Conservation (phyloP, 2,113 vertebrate species). For the Brachyhypopomus gauderio region DNA sequence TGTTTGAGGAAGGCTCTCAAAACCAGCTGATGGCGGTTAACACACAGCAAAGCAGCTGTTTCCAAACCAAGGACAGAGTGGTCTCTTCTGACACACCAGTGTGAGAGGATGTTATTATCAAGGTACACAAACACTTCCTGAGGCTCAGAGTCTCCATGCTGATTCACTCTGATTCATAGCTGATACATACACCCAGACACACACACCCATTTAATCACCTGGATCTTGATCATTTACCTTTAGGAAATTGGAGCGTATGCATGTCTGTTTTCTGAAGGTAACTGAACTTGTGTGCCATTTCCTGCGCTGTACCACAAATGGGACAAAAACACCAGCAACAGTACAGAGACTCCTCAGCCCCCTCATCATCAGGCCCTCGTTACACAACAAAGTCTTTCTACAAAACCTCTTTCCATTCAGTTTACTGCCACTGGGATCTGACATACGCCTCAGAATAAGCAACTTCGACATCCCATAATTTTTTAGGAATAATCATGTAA, state of each 20-base stretch:
- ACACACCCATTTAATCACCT: neutral
- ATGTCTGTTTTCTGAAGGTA: neutral
- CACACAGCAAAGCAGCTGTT: too few species aligned
- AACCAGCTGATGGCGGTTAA: neutral
- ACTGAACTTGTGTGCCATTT: neutral
- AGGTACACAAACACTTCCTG: slow-evolving; percentile 24
- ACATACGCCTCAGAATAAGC: too few species aligned
- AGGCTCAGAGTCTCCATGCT: slow-evolving; percentile 21
- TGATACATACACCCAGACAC: neutral
- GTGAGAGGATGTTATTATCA: neutral
- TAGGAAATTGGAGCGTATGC: neutral
- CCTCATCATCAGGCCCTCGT: too few species aligned
- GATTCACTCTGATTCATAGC: slow-evolving; percentile 39
- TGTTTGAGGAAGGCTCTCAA: neutral
- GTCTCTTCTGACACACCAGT: neutral
- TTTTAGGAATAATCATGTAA: too few species aligned
- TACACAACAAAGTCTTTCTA: too few species aligned
- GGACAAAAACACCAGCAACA: neutral
- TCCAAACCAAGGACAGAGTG: neutral
- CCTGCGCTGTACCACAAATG: neutral
- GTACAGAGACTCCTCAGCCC: too few species aligned
- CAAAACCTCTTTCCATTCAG: too few species aligned
- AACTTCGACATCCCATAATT: too few species aligned
- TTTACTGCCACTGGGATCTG: too few species aligned
- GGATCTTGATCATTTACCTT: neutral